Percentiles rank a stretch among this genome's conserved stretches.
Evolutionary conservation across 2,888 invertebrate genomes (phyloP).

Genomic region (Pasiphila rectangulata): DNA sequence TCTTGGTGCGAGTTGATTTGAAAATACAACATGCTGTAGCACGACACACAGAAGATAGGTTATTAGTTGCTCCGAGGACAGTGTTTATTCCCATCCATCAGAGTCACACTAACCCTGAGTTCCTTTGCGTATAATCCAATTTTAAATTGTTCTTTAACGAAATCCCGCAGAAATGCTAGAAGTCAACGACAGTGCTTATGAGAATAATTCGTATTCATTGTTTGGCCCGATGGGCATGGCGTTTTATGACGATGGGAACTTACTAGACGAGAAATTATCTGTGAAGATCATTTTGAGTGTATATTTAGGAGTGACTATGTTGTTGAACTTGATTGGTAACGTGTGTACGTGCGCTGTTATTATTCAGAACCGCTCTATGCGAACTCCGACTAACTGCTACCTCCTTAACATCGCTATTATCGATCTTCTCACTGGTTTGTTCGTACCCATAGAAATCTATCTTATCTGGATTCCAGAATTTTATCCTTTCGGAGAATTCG

Average conservation of each 20-base stretch:
- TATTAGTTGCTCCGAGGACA: conserved; percentile 36
- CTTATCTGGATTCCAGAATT: conserved; percentile 87
- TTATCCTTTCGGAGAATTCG: conserved; percentile 87
- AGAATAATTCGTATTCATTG: conserved; percentile 57
- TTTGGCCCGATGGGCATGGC: conserved; percentile 61
- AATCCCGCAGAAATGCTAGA: conserved; percentile 22
- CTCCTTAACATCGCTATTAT: conserved; percentile 89
- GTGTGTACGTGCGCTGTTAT: conserved; percentile 89
- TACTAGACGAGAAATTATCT: conserved; percentile 76
- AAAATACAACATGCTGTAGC: conserved; percentile 41
- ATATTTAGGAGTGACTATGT: conserved; percentile 83
- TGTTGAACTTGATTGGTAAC: conserved; percentile 87
- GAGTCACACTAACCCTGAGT: conserved; percentile 31
- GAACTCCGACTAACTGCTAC: conserved; percentile 91
- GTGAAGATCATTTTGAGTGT: conserved; percentile 76
- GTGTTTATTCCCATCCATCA: conserved; percentile 42
- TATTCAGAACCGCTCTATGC: conserved; percentile 86
- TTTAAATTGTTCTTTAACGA: background rate
- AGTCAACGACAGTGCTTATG: conserved; percentile 40
- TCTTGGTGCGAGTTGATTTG: too few relatives aligned
- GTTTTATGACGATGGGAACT: conserved; percentile 51
- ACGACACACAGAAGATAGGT: conserved; percentile 1
- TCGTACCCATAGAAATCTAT: conserved; percentile 90
- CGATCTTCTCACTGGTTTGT: conserved; percentile 85
- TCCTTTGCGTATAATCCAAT: conserved; percentile 1